These are phyloP conservation scores for Urocitellus parryii DNA, from an alignment of 2,113 vertebrate genomes.

Conservation along the genomic window DNA sequence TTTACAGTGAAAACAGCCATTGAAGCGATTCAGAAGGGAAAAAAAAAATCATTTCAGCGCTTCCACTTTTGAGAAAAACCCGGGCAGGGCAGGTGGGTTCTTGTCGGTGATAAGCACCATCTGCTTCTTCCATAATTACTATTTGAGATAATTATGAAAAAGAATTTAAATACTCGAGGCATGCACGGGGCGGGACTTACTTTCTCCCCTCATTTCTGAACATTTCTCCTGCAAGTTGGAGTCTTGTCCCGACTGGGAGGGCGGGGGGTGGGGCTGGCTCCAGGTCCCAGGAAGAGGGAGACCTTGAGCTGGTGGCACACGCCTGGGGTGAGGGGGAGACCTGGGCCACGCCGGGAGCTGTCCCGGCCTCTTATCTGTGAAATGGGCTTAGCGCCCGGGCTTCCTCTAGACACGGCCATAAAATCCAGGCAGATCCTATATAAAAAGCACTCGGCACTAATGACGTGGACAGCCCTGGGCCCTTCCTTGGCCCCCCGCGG, in stretches of 20 bases:
- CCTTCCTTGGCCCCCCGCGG: neutral
- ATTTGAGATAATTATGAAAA: slow-evolving; percentile 90
- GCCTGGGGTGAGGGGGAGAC: too few relatives aligned
- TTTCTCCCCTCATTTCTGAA: slow-evolving; percentile 79
- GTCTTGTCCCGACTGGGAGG: slow-evolving; percentile 75
- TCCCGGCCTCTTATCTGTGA: neutral
- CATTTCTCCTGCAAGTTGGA: slow-evolving; percentile 82
- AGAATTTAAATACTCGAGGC: slow-evolving; percentile 89
- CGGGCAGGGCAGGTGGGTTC: slow-evolving; percentile 88
- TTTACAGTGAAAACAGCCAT: slow-evolving; percentile 82
- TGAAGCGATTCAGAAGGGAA: slow-evolving; percentile 67
- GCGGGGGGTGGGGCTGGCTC: neutral
- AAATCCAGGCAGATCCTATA: neutral
- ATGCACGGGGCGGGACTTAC: slow-evolving; percentile 82
- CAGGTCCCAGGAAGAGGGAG: neutral
- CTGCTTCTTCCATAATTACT: slow-evolving; percentile 88
- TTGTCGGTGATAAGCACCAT: slow-evolving; percentile 87
- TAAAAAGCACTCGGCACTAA: too few relatives aligned
- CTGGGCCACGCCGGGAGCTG: rapidly evolving
- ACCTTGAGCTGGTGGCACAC: neutral
- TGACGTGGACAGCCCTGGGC: rapidly evolving
- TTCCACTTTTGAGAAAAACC: slow-evolving; percentile 82
- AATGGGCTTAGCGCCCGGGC: neutral
- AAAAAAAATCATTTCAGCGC: slow-evolving; percentile 82
- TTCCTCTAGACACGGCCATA: neutral